Base-by-base conservation (phyloP, 2,888 invertebrate genomes). In the Halictus quadricinctus region DNA sequence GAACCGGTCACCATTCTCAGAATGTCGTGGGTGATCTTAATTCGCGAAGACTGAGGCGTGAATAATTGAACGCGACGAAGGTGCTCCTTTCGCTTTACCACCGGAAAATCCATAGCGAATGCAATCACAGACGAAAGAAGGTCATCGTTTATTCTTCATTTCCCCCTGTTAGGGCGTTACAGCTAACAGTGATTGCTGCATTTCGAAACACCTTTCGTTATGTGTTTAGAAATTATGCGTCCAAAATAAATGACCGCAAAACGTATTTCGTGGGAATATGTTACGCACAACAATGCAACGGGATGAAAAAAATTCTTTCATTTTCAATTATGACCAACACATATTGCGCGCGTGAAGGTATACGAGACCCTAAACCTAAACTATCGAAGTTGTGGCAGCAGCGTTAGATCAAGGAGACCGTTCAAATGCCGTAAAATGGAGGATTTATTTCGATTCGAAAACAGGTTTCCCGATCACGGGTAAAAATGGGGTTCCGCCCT, bases 41-140 rank as follows among this genome's bases (percentile, higher is more conserved):
- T 90, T 91, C 87, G 85, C 87, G 72, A 73, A 84, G 81, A 85
- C 46, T 81, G 69, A 80, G 77, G 87, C 86, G 87, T 88, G 89
- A 86, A 89, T 89, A 90, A 90, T 90, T 88, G 85, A 86, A 86
- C n/a, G 84, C 86, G 80, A 46, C 79, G 58, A 78, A 75, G 77
- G 72, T 58, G 84, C 79, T 80, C 76, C 86, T 81, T 89, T 85
- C 85, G 81, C 81, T 70, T 69, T 76, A 74, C 78, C 85, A 87
- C 80, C 88, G 90, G 89, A 91, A 91, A 92, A 90, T 89, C 91
- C 92, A 89, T 92, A 76, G 87, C 93, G 89, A 93, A 93, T 93
- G 90, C 90, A 91, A 91, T 92, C 90, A 92, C 88, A 84, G 87
- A 80, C 86, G 81, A 85, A 88, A 77, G 72, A 88, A 89, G 87